Evolutionary conservation across 1,140 invertebrate genomes (phyloP).

Genomic region (Hylaeus volcanicus): DNA sequence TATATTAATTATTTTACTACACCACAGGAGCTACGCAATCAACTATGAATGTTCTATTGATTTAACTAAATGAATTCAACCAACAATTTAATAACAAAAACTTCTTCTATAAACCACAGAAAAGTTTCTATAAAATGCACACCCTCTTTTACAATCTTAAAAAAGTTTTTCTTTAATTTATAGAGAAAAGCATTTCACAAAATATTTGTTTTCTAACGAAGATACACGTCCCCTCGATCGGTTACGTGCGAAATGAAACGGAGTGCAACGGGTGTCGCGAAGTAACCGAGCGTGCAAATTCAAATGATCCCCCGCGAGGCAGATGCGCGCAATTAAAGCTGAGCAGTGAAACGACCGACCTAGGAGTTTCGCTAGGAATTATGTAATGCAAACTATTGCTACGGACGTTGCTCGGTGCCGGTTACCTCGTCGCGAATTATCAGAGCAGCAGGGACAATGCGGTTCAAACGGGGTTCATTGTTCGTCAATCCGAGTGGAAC

Average conservation of each 20-base stretch:
- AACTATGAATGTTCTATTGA: too few relatives aligned
- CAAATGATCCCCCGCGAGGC: background rate
- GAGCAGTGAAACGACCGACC: background rate
- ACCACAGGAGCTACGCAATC: too few relatives aligned
- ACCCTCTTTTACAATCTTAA: too few relatives aligned
- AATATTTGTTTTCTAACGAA: too few relatives aligned
- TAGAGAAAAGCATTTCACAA: too few relatives aligned
- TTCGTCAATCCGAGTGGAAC: background rate
- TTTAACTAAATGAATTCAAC: too few relatives aligned
- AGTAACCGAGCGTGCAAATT: background rate
- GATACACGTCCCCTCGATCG: too few relatives aligned
- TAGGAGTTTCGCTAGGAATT: conserved; percentile 14
- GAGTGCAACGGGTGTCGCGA: background rate
- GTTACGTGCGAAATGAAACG: background rate
- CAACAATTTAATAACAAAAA: too few relatives aligned
- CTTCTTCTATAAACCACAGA: too few relatives aligned
- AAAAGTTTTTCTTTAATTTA: too few relatives aligned
- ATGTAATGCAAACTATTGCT: conserved; percentile 1
- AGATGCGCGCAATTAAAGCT: conserved; percentile 15
- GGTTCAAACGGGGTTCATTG: background rate
- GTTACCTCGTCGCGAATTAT: conserved; percentile 10
- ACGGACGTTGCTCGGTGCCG: conserved; percentile 14
- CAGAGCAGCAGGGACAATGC: conserved; percentile 21
- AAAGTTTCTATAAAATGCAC: too few relatives aligned
- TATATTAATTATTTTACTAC: too few relatives aligned